These are phyloP conservation scores for Sebastes trivittatus DNA, from an alignment of 2,797 vertebrate species.

Conservation along the genomic window DNA sequence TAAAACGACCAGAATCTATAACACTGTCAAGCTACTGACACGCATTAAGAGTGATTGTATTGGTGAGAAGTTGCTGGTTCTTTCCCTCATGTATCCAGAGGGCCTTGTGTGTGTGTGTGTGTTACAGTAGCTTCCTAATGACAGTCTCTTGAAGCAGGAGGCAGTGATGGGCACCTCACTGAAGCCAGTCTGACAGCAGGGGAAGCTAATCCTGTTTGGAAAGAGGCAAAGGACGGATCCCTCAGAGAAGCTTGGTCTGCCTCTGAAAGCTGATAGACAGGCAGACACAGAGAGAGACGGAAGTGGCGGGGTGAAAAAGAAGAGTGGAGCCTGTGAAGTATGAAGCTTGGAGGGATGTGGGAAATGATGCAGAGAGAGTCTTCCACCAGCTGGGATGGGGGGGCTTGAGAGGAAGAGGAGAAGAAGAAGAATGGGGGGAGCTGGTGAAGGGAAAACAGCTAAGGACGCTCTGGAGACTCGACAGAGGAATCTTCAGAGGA, in stretches of 20 bases:
- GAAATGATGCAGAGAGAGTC: slow-evolving; percentile 51
- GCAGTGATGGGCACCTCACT: slow-evolving; percentile 63
- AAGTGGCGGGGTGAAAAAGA: slow-evolving; percentile 4
- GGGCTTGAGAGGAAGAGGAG: slow-evolving; percentile 1
- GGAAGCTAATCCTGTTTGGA: slow-evolving; percentile 69
- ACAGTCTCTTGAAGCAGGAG: slow-evolving; percentile 52
- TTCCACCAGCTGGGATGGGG: slow-evolving; percentile 8
- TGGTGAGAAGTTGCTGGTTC: neutral
- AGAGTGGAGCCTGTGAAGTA: slow-evolving; percentile 47
- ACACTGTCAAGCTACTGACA: neutral
- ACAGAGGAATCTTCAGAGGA: slow-evolving; percentile 24
- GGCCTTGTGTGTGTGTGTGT: neutral
- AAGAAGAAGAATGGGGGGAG: neutral
- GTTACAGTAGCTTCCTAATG: slow-evolving; percentile 40
- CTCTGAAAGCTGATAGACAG: slow-evolving; percentile 57
- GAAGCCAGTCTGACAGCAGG: slow-evolving; percentile 65
- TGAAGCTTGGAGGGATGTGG: slow-evolving; percentile 49
- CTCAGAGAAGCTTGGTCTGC: slow-evolving; percentile 44
- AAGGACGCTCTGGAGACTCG: slow-evolving; percentile 44
- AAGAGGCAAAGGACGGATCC: slow-evolving; percentile 43
- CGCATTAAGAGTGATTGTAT: neutral
- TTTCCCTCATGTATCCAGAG: neutral
- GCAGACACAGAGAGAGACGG: slow-evolving; percentile 20
- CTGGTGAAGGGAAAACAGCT: slow-evolving; percentile 35
- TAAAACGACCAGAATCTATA: neutral